Conservation (phyloP, 1,140 invertebrate genomes). For the Drosophila setifemur region DNA sequence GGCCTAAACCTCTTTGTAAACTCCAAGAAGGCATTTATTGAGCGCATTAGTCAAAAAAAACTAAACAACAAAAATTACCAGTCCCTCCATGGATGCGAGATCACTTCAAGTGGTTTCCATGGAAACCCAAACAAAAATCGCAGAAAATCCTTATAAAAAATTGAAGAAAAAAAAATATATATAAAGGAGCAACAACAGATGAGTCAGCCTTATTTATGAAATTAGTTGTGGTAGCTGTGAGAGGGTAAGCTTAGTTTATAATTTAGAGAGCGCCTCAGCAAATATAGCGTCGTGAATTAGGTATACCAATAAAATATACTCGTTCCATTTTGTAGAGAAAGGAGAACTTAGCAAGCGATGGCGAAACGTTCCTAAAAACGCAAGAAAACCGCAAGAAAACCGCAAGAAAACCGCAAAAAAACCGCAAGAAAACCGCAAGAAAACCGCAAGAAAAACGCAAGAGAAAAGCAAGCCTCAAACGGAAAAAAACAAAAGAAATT, state of each 20-base stretch:
- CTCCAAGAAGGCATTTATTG: slow-evolving; percentile 64
- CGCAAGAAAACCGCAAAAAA: no score
- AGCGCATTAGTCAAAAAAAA: slow-evolving; percentile 64
- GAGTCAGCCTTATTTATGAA: slow-evolving; percentile 76
- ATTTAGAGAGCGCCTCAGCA: slow-evolving; percentile 67
- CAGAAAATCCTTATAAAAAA: slow-evolving; percentile 1
- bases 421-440: slow-evolving; percentile 26
- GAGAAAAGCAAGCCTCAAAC: no score
- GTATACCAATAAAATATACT: slow-evolving; percentile 48
- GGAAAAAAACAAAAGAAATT: slow-evolving; percentile 45
- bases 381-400: slow-evolving; percentile 23
- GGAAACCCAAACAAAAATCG: slow-evolving; percentile 1
- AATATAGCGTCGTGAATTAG: slow-evolving; percentile 41
- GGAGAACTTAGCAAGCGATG: slow-evolving; percentile 56
- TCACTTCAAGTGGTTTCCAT: slow-evolving; percentile 24
- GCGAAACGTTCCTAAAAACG: slow-evolving; percentile 70
- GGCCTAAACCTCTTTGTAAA: slow-evolving; percentile 50
- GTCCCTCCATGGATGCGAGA: slow-evolving; percentile 45
- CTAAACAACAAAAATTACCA: background rate
- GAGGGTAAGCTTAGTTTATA: slow-evolving; percentile 69
- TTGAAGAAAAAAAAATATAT: slow-evolving; percentile 19
- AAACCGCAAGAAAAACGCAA: slow-evolving; percentile 18
- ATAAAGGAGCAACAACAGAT: slow-evolving; percentile 5
- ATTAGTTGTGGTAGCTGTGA: slow-evolving; percentile 65
- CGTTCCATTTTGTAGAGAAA: slow-evolving; percentile 45